Conservation (phyloP, 2,888 invertebrate species). For the Acleris laterana region DNA sequence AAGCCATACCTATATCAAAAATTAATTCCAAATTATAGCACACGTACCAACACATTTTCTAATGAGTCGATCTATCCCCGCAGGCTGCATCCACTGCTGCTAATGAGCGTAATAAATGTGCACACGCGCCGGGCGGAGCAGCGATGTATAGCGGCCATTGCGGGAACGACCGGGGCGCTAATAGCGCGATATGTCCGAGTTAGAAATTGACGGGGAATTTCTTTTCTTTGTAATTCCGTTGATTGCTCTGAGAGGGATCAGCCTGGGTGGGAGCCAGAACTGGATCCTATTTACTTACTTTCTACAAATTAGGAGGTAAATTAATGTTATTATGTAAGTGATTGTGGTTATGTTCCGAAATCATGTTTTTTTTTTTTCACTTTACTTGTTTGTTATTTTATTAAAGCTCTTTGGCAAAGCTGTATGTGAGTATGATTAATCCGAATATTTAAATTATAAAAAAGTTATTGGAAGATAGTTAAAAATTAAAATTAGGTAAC, state of each 20-base stretch:
- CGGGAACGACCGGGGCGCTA: constrained; percentile 34
- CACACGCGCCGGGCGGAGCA: constrained; percentile 51
- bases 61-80: constrained; percentile 41
- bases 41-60: constrained; percentile 14
- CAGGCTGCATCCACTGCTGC: constrained; percentile 54
- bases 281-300: neutral
- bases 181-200: constrained; percentile 39
- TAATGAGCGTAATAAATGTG: constrained; percentile 66
- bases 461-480: too few species aligned
- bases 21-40: neutral
- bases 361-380: too few species aligned
- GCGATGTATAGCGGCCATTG: constrained; percentile 66
- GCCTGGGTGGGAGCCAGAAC: constrained; percentile 21
- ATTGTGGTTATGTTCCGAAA: too few species aligned
- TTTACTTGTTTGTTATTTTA: too few species aligned
- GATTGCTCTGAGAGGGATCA: constrained; percentile 14
- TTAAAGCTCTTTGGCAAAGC: too few species aligned
- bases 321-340: neutral
- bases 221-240: constrained; percentile 29
- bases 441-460: too few species aligned
- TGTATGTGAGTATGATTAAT: too few species aligned
- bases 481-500: too few species aligned
- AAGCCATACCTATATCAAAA: too few species aligned
- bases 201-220: constrained; percentile 30
- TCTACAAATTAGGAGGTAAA: neutral